Evolutionary conservation across 2,113 vertebrate genomes (phyloP), one percentile per base, ranked within the genome.

Genomic region (Ranitomeya variabilis): DNA sequence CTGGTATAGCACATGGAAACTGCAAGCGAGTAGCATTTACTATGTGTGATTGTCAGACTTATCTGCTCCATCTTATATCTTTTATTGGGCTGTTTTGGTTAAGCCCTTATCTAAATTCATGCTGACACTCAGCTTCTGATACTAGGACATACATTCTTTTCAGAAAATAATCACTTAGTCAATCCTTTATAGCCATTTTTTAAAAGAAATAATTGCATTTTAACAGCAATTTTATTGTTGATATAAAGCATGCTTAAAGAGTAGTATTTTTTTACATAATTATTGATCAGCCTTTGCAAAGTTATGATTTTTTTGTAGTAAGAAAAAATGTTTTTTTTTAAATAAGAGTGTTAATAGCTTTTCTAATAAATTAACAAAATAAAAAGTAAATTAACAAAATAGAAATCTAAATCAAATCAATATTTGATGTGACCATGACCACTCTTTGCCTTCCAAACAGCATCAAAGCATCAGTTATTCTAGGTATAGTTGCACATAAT

Each of bases 31-130:
- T 11, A n/a, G 18, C 10, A 78, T 54, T 74, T 78, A 54, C 45
- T n/a, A 13, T 78, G 76, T 54, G 10, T 54, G 18, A 78, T 11
- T 54, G 45, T 11, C 76, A 54, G 76, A 5, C 45, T 78, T 78
- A 78, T 78, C 45, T 78, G 14, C 31, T 45, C 15, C 9, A 74
- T 74, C 71, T 74, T 74, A 19, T 45, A 45, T 74, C 71, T 45
- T 74, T 74, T 74, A 31, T 74, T n/a, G 71, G 71, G 15, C 31
- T 74, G 21, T 78, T 78, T 78, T 78, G 76, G 71, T 45, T 74
- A 45, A 37, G 8, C 71, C 71, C 71, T 74, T 74, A 74, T 74
- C 71, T 74, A 74, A 31, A 45, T 45, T 45, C 4, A 6, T 74
- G 71, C 71, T 74, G 71, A 45, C 76, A 54, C 54, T 54, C 19